Base-by-base conservation (phyloP, 2,888 invertebrate genomes). In the Cerceris ruficornis region DNA sequence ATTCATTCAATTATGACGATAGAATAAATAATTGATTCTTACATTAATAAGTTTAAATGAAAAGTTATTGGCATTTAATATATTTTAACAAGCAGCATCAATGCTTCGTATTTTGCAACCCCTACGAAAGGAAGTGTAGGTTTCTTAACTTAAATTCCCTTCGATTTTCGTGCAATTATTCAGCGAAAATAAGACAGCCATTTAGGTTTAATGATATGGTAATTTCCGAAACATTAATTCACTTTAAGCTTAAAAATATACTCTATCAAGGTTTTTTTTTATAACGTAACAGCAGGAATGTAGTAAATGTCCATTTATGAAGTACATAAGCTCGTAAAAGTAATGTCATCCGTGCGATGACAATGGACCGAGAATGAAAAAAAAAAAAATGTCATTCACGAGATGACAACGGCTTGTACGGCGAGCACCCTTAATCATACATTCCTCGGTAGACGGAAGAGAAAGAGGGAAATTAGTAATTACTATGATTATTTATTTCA, bases 261-360 rank as follows among this genome's bases (percentile, higher is more conserved):
- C n/a, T 50, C n/a, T 7, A 6, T n/a, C n/a, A 50, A n/a, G 13
- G n/a, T 50, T 50, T n/a, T 50, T n/a, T 11, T 50, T 50, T 50
- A 28, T 50, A 50, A n/a, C 11, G n/a, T 50, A n/a, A n/a, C n/a
- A 50, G 50, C 50, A n/a, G 28, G 50, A 50, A 50, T 11, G n/a
- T n/a, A n/a, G 50, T 50, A 50, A 50, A 50, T 50, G 50, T 50
- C 50, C 50, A 50, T 50, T 50, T 50, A 50, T n/a, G 50, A n/a
- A 50, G 50, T 50, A 50, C 50, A n/a, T 50, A 50, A 50, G 50
- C 50, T 50, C 50, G 50, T 50, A 50, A 50, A 50, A 50, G 50
- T 50, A 50, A 50, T 50, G 50, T 50, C 50, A 50, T 50, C 50
- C 50, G 50, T 11, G 50, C 9, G 50, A 50, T 50, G 50, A 50